Evolutionary conservation across 92 coral and sea anemone genomes (phyloP).

Genomic region (Zoanthus sansibaricus): DNA sequence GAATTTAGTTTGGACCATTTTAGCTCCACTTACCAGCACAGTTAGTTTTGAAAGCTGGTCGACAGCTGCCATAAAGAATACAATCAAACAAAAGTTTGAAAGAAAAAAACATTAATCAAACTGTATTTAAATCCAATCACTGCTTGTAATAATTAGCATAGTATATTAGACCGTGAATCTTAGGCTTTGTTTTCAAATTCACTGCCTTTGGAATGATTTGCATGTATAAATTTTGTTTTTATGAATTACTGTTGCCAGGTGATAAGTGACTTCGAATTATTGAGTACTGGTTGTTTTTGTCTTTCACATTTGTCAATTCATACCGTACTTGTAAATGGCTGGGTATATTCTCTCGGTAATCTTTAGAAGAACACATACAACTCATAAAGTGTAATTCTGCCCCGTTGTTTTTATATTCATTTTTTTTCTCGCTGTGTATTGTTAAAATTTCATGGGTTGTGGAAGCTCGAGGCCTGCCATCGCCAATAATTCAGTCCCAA

Average conservation of each 20-base stretch:
- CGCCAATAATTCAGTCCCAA: slow-evolving; percentile 55
- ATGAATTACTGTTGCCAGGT: too few species aligned
- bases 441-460: slow-evolving; percentile 92
- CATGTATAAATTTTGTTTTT: too few species aligned
- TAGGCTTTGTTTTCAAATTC: neutral
- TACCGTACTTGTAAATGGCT: too few species aligned
- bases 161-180: neutral
- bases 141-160: neutral
- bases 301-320: too few species aligned
- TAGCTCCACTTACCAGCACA: too few species aligned
- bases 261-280: too few species aligned
- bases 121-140: neutral
- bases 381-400: neutral
- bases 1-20: too few species aligned
- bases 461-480: slow-evolving; percentile 89
- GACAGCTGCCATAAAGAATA: too few species aligned
- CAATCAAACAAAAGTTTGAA: too few species aligned
- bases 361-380: neutral
- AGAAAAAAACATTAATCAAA: too few species aligned
- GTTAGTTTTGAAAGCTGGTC: too few species aligned
- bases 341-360: neutral
- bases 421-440: neutral
- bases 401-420: neutral
- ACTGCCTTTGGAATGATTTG: neutral
- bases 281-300: too few species aligned